Evolutionary conservation across 2,888 invertebrate species (phyloP), one percentile per base, ranked within the genome.

Genomic region (Drosophila fungiperda): DNA sequence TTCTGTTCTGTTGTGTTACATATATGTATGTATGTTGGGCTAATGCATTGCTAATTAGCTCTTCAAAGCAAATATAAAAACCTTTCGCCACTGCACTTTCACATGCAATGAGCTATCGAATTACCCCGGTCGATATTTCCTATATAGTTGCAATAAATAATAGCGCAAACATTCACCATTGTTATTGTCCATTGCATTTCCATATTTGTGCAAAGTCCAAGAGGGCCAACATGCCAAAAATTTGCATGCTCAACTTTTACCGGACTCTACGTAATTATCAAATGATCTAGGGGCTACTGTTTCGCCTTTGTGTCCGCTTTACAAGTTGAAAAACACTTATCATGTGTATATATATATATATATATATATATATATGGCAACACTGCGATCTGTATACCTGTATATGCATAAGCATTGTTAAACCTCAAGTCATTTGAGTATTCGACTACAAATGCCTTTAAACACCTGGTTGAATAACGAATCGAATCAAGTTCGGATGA

Each of bases 21-120:
- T 11, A 26, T 36, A 17, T 17, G 23, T 20, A 20, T 20, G 23
- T 54, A 17, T 0, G 20, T 38, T 26, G 26, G 26, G 61, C 61
- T 60, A 80, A 73, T 72, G 80, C 81, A 78, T 69, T 76, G 66
- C 72, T 82, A 82, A 82, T 82, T 85, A 85, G 76, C 72, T 71
- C 61, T 69, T 57, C 49, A 40, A 42, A 12, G 36, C 8, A 9
- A 26, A 20, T 9, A 32, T 11, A 15, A 26, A 38, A 54, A 72
- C 83, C 83, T 88, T 83, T 83, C 89, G 83, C 89, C 80, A 83
- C 72, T 86, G 89, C 77, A 89, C 83, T 84, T 84, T 84, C 83
- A 89, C 87, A 68, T 89, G 65, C 60, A 71, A 71, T 80, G 73
- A 89, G 69, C 77, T 83, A 89, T 83, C 77, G 84, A 77, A 70